A percentile compares a stretch with the other conserved stretches of the same genome.
phyloP scores from a whole-genome alignment of 2,113 vertebrate genomes.

The Myocastor coypus region DNA sequence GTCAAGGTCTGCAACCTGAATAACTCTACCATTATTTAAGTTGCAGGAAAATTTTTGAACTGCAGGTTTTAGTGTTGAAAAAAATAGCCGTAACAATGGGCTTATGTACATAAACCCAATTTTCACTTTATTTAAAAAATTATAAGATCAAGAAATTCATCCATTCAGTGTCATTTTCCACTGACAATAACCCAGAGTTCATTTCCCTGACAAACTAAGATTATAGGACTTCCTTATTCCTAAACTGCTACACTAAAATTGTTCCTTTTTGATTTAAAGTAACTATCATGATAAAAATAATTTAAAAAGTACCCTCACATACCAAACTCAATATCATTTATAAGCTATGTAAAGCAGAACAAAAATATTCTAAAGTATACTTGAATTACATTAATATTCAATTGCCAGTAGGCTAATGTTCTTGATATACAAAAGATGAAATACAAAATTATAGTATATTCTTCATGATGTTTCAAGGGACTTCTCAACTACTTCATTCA shows the following conservation, averaged over 20 bases:
- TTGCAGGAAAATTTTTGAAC: conserved; percentile 10
- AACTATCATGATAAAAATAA: conserved; percentile 53
- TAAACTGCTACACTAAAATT: conserved; percentile 69
- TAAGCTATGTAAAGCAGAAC: conserved; percentile 73
- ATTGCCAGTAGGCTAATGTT: conserved; percentile 56
- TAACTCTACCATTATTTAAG: background rate
- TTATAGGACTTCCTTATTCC: background rate
- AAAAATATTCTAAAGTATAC: conserved; percentile 77
- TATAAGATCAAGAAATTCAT: conserved; percentile 80
- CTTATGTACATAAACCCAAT: background rate
- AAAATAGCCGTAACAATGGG: background rate
- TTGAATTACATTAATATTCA: conserved; percentile 68
- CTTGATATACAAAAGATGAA: conserved; percentile 24
- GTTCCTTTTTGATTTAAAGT: conserved; percentile 61
- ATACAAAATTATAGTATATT: conserved; percentile 57
- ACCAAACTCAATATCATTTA: conserved; percentile 74
- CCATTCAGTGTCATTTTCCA: conserved; percentile 75
- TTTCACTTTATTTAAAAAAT: conserved; percentile 53
- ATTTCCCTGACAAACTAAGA: conserved; percentile 79
- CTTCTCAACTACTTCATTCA: conserved; percentile 18
- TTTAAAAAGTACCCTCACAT: conserved; percentile 67
- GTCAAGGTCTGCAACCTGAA: background rate
- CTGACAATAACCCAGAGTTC: conserved; percentile 74
- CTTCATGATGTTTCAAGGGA: background rate
- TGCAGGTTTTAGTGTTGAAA: background rate